Base-by-base conservation (phyloP, 2,888 invertebrate genomes). In the Acrobasis consociella region DNA sequence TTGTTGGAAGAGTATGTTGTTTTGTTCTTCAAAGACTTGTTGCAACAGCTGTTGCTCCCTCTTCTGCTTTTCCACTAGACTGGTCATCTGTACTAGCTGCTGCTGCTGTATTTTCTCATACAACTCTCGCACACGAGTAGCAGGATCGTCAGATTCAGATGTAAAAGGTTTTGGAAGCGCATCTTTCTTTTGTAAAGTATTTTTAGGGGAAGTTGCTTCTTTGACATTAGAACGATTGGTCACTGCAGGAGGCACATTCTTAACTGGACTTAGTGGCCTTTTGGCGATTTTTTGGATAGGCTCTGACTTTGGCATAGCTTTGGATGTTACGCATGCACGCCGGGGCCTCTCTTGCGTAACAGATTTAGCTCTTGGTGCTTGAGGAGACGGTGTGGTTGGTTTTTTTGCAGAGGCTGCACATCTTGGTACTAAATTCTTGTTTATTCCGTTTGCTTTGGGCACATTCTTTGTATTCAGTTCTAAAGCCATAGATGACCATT, bases 11-110 rank as follows among this genome's bases (percentile, higher is more conserved):
- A 96, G 81, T 64, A 94, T 80, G 66, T 90, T 91, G 74, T 95
- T 95, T 75, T 96, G 95, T 58, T 93, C 93, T 68, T 95, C 94
- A 71, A 96, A 96, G 52, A 94, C 92, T 72, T 94, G 91, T 71
- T 95, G 94, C 69, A 96, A 83, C 37, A 93, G 81, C 56, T 92
- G 81, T 72, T 95, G 95, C 74, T 96, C 95, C 58, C 87, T 89
- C 64, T 94, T 94, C 75, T 96, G 95, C 62, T 94, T 94, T 46
- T 93, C 93, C 3, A 95, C 88, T 60, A 96, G 79, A 61, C 91
- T 93, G 0, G 93, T 85, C 93, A 96, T 94, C 77, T 95, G 94
- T 49, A 91, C 83, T 9, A 94, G 91, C 75, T 96, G 96, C 67
- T 95, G 94, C 46, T 93, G 93, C 72, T 95, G 94, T 66, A 95